A percentile compares a stretch with the other conserved stretches of the same genome.
phyloP scores from a whole-genome alignment of 92 coral and sea anemone genomes.

The Umimayanthus kanabou region DNA sequence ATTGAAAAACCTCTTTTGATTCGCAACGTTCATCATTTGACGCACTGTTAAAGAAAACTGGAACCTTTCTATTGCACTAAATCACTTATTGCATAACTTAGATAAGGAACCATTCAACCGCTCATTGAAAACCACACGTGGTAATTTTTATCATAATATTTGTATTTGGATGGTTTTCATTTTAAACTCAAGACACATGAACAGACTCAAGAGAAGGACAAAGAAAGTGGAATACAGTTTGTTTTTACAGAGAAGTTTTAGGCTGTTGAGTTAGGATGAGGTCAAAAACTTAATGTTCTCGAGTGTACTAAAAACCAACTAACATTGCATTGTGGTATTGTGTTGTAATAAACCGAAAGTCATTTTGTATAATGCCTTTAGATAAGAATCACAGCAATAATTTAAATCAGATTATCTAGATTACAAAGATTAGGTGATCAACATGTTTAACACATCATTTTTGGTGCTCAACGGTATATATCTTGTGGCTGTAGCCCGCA shows the following conservation, averaged over 20 bases:
- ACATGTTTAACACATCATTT: too few species aligned
- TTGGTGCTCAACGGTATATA: too few species aligned
- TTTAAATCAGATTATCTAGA: not conserved
- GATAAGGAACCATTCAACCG: not conserved
- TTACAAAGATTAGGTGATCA: not conserved
- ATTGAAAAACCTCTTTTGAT: not conserved
- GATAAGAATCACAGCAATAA: not conserved
- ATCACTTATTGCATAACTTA: not conserved
- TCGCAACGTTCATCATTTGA: not conserved
- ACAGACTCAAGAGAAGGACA: not conserved
- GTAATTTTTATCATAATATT: not conserved
- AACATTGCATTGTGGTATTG: not conserved
- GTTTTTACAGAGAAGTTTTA: not conserved
- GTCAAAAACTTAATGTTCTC: not conserved
- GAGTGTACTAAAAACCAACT: not conserved
- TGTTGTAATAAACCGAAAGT: not conserved
- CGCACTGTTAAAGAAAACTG: not conserved
- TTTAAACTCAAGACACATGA: not conserved
- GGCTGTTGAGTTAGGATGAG: not conserved
- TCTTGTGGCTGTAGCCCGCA: too few species aligned
- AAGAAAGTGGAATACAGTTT: not conserved
- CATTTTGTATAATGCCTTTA: not conserved
- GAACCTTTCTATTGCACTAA: not conserved
- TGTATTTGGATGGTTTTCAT: not conserved
- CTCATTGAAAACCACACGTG: constrained; percentile 28